Conservation (phyloP, 2,113 vertebrate species). For the Scopus umbretta region DNA sequence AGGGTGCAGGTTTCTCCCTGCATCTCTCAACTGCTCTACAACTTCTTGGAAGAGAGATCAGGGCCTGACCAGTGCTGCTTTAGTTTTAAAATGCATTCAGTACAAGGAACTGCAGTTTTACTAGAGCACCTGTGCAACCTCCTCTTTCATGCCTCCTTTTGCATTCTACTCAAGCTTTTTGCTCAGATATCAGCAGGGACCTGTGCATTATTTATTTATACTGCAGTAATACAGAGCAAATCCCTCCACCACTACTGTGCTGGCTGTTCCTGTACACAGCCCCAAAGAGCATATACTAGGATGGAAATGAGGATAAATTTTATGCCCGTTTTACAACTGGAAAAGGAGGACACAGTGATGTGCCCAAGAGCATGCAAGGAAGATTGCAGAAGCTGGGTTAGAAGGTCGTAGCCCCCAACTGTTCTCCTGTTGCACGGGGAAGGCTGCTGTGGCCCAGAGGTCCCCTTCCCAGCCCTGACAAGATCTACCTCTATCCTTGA, state of each 20-base stretch:
- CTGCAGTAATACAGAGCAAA: background rate
- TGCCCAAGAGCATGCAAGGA: background rate
- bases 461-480: background rate
- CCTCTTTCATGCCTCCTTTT: background rate
- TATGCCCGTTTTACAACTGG: background rate
- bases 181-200: background rate
- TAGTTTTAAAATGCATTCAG: background rate
- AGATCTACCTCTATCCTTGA: background rate
- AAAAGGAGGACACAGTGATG: background rate
- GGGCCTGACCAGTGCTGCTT: background rate
- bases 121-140: background rate
- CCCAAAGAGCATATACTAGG: accelerated
- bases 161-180: background rate
- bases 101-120: background rate
- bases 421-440: background rate
- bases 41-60: background rate
- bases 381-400: background rate
- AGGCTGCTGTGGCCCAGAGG: background rate
- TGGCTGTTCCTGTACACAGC: background rate
- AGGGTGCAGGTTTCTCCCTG: background rate
- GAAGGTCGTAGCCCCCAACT: background rate
- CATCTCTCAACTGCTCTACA: background rate
- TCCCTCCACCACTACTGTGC: background rate
- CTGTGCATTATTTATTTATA: background rate
- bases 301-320: background rate